Conservation (phyloP, 2,888 invertebrate genomes). For the Chrysomela aeneicollis region DNA sequence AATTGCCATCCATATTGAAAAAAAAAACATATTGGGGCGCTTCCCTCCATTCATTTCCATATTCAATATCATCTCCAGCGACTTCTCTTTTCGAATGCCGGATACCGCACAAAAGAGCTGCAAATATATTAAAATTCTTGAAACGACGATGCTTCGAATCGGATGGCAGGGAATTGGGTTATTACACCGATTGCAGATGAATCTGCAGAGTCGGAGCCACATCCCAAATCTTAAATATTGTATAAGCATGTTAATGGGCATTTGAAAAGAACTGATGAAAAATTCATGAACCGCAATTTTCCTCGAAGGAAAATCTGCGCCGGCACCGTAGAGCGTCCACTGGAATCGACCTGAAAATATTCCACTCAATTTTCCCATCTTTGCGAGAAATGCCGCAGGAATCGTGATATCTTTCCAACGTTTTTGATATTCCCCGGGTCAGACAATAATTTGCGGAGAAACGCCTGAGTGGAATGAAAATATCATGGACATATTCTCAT, state of each 20-base stretch:
- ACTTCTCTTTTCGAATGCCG: background rate
- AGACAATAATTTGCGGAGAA: background rate
- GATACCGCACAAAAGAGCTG: background rate
- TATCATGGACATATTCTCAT: background rate
- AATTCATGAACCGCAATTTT: slow-evolving; percentile 48
- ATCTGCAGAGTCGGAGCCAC: slow-evolving; percentile 15
- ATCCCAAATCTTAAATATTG: slow-evolving; percentile 33
- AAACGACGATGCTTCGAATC: slow-evolving; percentile 5
- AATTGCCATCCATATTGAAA: background rate
- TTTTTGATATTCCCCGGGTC: background rate
- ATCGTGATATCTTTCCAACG: background rate
- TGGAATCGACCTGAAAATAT: slow-evolving; percentile 37
- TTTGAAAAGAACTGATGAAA: slow-evolving; percentile 45
- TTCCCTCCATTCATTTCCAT: slow-evolving; percentile 18
- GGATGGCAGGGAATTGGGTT: slow-evolving; percentile 7
- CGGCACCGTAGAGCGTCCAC: slow-evolving; percentile 40
- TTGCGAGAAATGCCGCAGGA: slow-evolving; percentile 1
- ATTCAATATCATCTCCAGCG: slow-evolving; percentile 12
- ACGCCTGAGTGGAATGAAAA: background rate
- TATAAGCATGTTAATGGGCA: slow-evolving; percentile 43
- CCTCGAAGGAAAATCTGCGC: slow-evolving; percentile 43
- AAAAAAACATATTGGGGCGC: slow-evolving; percentile 1
- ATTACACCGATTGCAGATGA: slow-evolving; percentile 37
- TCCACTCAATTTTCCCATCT: slow-evolving; percentile 34
- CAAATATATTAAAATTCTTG: slow-evolving; percentile 13